phyloP scores from a whole-genome alignment of 2,113 vertebrate genomes.

The Xiphorhynchus elegans region DNA sequence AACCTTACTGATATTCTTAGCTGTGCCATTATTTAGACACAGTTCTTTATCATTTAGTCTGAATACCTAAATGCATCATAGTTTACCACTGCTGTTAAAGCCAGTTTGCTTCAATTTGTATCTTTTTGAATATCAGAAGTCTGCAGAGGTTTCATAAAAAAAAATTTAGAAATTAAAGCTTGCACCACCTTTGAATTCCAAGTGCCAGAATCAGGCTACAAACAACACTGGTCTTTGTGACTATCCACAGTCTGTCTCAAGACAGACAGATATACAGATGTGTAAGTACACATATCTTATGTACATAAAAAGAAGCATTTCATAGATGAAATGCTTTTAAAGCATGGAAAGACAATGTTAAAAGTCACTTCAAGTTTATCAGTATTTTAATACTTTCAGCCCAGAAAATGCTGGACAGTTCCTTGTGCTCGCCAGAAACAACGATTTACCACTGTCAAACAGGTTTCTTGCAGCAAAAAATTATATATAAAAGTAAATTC shows the following conservation, averaged over 20 bases:
- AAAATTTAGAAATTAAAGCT: not conserved
- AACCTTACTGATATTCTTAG: not conserved
- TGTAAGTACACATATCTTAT: not conserved
- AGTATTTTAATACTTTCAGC: not conserved
- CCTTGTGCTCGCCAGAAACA: not conserved
- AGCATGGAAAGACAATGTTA: not conserved
- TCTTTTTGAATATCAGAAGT: not conserved
- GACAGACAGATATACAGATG: not conserved
- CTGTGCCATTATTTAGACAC: not conserved
- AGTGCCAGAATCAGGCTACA: not conserved
- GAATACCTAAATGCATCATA: not conserved
- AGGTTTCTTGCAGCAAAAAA: not conserved
- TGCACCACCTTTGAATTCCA: not conserved
- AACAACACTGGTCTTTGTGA: not conserved
- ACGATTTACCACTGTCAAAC: not conserved
- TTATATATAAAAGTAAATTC: not conserved
- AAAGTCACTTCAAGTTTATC: not conserved
- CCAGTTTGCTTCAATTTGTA: not conserved
- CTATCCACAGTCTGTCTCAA: not conserved
- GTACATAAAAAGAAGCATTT: not conserved
- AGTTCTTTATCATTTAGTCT: not conserved
- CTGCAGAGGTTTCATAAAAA: not conserved
- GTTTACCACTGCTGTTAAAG: not conserved
- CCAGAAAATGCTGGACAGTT: conserved; percentile 56
- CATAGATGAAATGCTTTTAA: not conserved